phyloP scores from a whole-genome alignment of 92 coral and sea anemone species.

The Porites divaricata region DNA sequence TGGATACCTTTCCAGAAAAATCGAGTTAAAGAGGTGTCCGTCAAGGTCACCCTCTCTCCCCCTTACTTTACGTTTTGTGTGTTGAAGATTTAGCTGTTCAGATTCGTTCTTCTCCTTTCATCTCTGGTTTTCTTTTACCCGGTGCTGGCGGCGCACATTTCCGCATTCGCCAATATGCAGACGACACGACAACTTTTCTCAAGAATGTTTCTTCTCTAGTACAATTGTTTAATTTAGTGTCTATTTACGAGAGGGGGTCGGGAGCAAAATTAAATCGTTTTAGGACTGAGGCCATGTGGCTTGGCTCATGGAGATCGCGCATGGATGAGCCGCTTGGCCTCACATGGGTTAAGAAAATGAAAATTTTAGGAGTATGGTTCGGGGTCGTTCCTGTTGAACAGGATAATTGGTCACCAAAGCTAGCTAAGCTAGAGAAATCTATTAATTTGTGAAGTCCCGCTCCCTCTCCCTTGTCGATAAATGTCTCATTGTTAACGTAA shows the following conservation, averaged over 20 bases:
- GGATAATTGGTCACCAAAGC: slow-evolving; percentile 4
- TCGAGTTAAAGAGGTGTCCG: not conserved
- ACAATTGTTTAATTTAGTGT: not conserved
- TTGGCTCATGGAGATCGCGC: not conserved
- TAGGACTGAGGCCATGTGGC: slow-evolving; percentile 43
- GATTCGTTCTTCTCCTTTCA: no score
- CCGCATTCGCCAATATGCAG: not conserved
- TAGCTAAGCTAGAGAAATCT: not conserved
- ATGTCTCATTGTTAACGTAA: not conserved
- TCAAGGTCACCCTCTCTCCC: not conserved
- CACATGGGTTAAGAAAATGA: slow-evolving; percentile 23
- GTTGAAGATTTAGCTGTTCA: not conserved
- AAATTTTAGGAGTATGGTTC: not conserved
- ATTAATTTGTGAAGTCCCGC: no score
- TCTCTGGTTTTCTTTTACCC: not conserved
- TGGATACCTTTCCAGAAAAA: not conserved
- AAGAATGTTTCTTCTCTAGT: not conserved
- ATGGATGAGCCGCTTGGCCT: not conserved
- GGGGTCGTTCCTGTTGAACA: not conserved
- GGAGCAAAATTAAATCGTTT: slow-evolving; percentile 25
- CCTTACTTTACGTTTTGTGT: not conserved
- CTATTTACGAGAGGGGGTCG: not conserved
- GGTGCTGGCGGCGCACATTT: no score
- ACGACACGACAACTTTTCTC: slow-evolving; percentile 7
- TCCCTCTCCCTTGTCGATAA: not conserved